Conservation (phyloP, 2,113 vertebrate genomes). For the Noturus placidus region DNA sequence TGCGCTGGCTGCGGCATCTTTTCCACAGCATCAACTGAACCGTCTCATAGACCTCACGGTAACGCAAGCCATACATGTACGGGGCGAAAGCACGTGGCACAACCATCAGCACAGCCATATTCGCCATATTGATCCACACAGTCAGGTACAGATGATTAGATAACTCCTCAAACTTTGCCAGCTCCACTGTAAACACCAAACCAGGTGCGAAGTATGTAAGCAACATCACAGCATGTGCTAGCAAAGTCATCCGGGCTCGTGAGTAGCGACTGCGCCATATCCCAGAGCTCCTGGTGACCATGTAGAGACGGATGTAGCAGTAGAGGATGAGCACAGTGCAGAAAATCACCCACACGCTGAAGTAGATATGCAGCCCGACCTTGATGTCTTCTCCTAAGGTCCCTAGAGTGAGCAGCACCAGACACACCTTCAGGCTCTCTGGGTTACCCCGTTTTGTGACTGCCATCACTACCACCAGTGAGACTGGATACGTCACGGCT, state of each 20-base stretch:
- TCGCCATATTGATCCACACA: conserved; percentile 72
- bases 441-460: not conserved
- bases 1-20: conserved; percentile 47
- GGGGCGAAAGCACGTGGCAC: conserved; percentile 74
- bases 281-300: conserved; percentile 73
- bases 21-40: conserved; percentile 63
- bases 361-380: conserved; percentile 61
- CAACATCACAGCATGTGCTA: conserved; percentile 73
- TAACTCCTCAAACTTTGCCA: conserved; percentile 59
- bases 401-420: conserved; percentile 65
- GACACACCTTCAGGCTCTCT: conserved; percentile 56
- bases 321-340: conserved; percentile 70
- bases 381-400: conserved; percentile 41
- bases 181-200: conserved; percentile 70
- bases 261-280: conserved; percentile 76
- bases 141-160: conserved; percentile 48
- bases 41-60: conserved; percentile 70
- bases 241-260: conserved; percentile 74
- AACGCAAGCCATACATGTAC: conserved; percentile 75
- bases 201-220: conserved; percentile 73
- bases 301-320: conserved; percentile 77
- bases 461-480: conserved; percentile 65
- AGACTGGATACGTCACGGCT: conserved; percentile 66
- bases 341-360: conserved; percentile 61
- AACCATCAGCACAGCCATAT: conserved; percentile 72